These are phyloP conservation scores for Nephrotoma appendiculata DNA, from an alignment of 2,888 invertebrate species.

Conservation along the genomic window DNA sequence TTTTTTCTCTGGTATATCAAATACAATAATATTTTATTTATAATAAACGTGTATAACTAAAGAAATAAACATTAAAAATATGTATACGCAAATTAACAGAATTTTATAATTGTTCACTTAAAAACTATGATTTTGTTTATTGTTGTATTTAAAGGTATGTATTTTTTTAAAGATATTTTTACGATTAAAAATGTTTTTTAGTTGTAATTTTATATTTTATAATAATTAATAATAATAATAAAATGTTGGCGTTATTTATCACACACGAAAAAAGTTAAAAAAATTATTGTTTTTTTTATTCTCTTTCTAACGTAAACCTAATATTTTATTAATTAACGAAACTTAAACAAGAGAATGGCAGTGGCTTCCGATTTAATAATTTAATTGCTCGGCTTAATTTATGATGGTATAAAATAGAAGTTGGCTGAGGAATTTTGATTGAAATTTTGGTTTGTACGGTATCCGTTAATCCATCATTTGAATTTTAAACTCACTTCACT, in stretches of 20 bases:
- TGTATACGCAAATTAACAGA: neutral
- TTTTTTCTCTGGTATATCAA: neutral
- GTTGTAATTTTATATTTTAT: neutral
- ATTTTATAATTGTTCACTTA: neutral
- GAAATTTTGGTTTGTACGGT: too few species aligned
- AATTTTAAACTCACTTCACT: too few species aligned
- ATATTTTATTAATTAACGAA: neutral
- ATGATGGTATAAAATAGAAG: too few species aligned
- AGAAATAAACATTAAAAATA: neutral
- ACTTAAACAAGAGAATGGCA: neutral
- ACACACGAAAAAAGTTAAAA: neutral
- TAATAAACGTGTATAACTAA: neutral
- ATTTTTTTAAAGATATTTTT: neutral
- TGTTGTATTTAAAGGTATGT: neutral
- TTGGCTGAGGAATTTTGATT: too few species aligned
- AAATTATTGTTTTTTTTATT: neutral
- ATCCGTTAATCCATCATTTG: too few species aligned
- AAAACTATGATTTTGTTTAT: neutral
- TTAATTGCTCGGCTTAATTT: too few species aligned
- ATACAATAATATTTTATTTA: neutral
- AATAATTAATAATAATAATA: neutral
- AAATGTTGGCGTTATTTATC: neutral
- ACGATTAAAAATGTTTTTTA: neutral
- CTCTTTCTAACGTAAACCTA: neutral
- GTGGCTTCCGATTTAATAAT: neutral